Conservation (phyloP, 2,888 invertebrate species). For the Heliconius sara region DNA sequence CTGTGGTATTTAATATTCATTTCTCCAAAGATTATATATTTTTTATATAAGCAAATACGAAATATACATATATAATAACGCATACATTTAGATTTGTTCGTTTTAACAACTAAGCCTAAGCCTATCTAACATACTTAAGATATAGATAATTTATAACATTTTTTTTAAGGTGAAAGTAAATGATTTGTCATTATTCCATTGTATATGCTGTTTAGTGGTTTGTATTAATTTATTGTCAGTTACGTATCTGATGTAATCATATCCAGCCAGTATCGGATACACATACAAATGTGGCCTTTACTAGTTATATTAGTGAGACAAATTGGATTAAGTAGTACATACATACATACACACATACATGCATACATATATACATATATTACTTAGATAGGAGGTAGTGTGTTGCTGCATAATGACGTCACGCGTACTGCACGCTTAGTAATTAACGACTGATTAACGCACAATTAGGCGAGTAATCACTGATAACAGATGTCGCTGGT, state of each 20-base stretch:
- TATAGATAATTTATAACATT: no score
- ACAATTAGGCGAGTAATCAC: constrained; percentile 69
- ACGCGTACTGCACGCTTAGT: constrained; percentile 57
- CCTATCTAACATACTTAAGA: no score
- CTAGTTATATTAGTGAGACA: constrained; percentile 50
- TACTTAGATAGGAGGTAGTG: constrained; percentile 50
- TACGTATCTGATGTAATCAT: neutral
- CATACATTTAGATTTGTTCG: no score
- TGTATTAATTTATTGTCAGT: neutral
- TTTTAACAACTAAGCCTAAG: neutral
- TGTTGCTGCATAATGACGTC: constrained; percentile 62
- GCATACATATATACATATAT: constrained; percentile 58
- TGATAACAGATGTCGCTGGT: constrained; percentile 60
- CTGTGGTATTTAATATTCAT: no score
- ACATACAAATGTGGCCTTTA: constrained; percentile 20
- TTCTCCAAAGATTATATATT: no score
- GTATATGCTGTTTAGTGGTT: neutral
- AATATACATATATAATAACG: no score
- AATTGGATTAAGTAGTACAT: constrained; percentile 62
- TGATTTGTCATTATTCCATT: no score
- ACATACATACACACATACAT: constrained; percentile 51
- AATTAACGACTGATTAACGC: constrained; percentile 73
- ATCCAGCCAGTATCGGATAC: neutral
- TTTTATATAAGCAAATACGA: neutral
- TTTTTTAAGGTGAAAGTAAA: no score